Conservation (phyloP, 2,888 invertebrate species). For the Chrysolina haemoptera region DNA sequence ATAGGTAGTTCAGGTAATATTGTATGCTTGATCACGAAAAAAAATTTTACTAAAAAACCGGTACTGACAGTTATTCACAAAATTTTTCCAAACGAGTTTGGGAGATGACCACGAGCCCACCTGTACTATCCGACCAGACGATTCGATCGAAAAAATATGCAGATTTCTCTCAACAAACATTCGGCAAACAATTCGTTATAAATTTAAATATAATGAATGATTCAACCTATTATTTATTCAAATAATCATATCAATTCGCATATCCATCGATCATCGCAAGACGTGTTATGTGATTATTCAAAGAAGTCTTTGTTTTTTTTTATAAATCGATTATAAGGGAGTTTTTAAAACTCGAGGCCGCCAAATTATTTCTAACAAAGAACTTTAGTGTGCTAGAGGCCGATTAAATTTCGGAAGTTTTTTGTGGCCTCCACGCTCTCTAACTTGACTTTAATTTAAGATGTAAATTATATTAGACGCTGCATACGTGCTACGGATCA, state of each 20-base stretch:
- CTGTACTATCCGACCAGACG: neutral
- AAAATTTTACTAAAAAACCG: no score
- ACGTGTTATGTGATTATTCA: slow-evolving; percentile 1
- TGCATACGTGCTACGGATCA: neutral
- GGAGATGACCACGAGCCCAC: neutral
- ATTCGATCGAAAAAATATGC: neutral
- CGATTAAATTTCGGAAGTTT: neutral
- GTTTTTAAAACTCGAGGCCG: neutral
- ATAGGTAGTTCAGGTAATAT: no score
- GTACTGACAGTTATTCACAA: no score
- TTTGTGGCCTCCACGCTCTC: neutral
- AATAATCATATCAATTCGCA: slow-evolving; percentile 10
- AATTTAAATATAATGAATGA: neutral
- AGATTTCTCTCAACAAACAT: neutral
- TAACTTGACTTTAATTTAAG: neutral
- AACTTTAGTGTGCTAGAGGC: neutral
- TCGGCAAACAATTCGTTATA: neutral
- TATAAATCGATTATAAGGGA: neutral
- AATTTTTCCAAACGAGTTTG: neutral
- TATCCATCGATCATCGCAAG: slow-evolving; percentile 13
- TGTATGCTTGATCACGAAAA: no score
- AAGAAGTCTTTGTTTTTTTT: slow-evolving; percentile 8
- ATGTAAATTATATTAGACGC: neutral
- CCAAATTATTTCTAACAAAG: neutral
- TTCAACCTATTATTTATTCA: slow-evolving; percentile 11